phyloP scores from a whole-genome alignment of 2,797 vertebrate species.

The Sciaenops ocellatus region DNA sequence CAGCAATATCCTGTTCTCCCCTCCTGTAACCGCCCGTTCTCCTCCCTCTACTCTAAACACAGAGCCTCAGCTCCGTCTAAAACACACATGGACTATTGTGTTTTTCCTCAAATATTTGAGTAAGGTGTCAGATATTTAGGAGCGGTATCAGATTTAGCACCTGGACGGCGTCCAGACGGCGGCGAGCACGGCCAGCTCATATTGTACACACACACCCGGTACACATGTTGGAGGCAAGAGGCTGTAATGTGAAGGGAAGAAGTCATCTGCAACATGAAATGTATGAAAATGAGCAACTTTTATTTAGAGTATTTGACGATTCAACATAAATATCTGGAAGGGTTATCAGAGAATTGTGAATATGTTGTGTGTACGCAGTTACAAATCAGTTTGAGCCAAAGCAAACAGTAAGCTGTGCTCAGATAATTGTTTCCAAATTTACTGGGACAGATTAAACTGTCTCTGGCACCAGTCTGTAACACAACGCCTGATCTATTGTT shows the following conservation, averaged over 20 bases:
- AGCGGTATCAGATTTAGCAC: conserved; percentile 69
- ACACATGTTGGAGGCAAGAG: conserved; percentile 32
- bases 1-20: conserved; percentile 52
- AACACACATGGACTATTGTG: conserved; percentile 68
- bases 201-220: conserved; percentile 12
- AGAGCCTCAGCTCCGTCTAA: conserved; percentile 33
- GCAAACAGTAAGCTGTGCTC: not conserved
- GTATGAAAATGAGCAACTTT: not conserved
- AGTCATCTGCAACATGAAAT: conserved; percentile 3
- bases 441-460: not conserved
- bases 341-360: not conserved
- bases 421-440: not conserved
- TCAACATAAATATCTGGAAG: not conserved
- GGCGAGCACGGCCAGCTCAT: conserved; percentile 10
- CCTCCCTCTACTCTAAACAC: conserved; percentile 51
- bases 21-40: not conserved
- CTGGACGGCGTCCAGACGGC: conserved; percentile 68
- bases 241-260: conserved; percentile 22
- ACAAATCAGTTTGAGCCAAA: not conserved
- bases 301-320: conserved; percentile 1
- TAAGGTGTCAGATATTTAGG: conserved; percentile 76
- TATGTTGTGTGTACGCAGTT: not conserved
- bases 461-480: not conserved
- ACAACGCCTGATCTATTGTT: not conserved
- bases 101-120: conserved; percentile 77